Conservation (phyloP, 2,113 vertebrate species). For the Octodon degus region DNA sequence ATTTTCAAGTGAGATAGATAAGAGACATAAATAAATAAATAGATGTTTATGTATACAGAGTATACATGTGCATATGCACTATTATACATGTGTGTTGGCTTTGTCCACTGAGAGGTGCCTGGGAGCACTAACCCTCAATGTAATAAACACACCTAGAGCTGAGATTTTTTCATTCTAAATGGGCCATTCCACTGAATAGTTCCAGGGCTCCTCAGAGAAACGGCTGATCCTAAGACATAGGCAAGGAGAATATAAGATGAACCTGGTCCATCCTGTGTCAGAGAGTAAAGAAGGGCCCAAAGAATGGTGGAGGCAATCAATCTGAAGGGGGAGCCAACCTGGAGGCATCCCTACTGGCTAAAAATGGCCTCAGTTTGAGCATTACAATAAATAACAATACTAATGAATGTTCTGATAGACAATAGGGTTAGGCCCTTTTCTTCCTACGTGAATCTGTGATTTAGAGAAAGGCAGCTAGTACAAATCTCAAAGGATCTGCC, state of each 20-base stretch:
- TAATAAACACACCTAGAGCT: neutral
- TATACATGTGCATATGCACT: neutral
- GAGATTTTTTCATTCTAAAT: conserved; percentile 4
- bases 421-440: neutral
- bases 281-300: neutral
- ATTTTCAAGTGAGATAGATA: neutral
- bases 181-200: neutral
- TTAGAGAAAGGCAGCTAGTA: neutral
- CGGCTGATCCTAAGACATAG: neutral
- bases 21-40: neutral
- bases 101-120: neutral
- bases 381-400: conserved; percentile 10
- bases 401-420: neutral
- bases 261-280: neutral
- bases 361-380: neutral
- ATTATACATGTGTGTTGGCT: neutral
- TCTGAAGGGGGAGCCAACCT: neutral
- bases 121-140: neutral
- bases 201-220: neutral
- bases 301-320: neutral
- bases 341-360: neutral
- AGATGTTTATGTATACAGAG: neutral
- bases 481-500: neutral
- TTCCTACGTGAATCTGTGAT: neutral
- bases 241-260: neutral